These are phyloP conservation scores for Aquatica leii DNA, from an alignment of 2,888 invertebrate species.

Conservation along the genomic window DNA sequence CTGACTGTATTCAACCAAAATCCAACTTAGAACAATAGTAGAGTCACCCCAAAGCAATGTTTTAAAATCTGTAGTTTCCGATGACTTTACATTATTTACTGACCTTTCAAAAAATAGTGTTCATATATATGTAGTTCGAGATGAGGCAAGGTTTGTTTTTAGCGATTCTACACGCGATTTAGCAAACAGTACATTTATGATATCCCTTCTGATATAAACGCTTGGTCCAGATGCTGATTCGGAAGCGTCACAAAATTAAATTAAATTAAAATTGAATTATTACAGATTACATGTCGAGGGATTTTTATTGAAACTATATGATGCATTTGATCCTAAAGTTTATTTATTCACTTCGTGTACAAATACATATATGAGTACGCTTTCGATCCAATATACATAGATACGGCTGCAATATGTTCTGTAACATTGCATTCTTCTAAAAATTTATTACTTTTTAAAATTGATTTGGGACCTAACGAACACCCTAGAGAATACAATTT, in stretches of 20 bases:
- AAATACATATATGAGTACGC: constrained; percentile 36
- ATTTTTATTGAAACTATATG: constrained; percentile 43
- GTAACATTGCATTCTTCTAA: not conserved
- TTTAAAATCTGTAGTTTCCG: constrained; percentile 14
- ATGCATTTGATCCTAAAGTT: too few species aligned
- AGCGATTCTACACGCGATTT: constrained; percentile 48
- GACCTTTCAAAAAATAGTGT: constrained; percentile 39
- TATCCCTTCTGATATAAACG: constrained; percentile 33
- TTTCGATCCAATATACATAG: constrained; percentile 16
- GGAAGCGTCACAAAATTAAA: constrained; percentile 41
- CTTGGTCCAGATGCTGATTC: constrained; percentile 40
- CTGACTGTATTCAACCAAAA: too few species aligned
- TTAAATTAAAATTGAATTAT: constrained; percentile 13
- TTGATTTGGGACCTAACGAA: not conserved
- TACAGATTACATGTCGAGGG: not conserved
- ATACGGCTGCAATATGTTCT: not conserved
- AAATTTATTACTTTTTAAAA: not conserved
- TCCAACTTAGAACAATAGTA: constrained; percentile 43
- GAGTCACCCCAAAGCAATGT: constrained; percentile 43
- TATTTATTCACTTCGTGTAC: too few species aligned
- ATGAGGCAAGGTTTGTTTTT: constrained; percentile 42
- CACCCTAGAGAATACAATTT: not conserved
- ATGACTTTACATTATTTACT: constrained; percentile 7
- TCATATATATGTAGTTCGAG: constrained; percentile 45
- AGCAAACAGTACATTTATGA: constrained; percentile 39